A percentile compares a stretch with the other conserved stretches of the same genome.
Conservation (phyloP, 2,797 vertebrate species). For the Acrossocheilus fasciatus region DNA sequence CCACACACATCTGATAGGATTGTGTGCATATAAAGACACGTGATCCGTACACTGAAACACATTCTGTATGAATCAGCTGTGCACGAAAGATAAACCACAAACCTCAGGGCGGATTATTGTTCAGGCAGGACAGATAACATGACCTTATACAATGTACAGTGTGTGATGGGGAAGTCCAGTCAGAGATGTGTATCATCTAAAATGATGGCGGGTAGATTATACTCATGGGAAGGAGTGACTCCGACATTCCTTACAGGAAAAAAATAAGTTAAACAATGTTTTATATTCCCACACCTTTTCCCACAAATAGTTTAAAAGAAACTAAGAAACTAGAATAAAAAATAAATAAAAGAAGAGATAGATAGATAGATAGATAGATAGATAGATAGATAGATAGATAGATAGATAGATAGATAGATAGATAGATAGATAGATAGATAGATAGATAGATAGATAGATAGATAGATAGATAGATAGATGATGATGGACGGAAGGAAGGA, state of each 20-base stretch:
- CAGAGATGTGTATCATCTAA: background rate
- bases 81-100: constrained; percentile 28
- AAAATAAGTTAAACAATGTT: background rate
- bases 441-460: too few species aligned
- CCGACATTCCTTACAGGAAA: background rate
- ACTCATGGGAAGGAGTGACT: constrained; percentile 18
- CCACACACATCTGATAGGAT: constrained; percentile 37
- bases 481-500: too few species aligned
- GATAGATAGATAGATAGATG: too few species aligned
- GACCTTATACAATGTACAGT: constrained; percentile 16
- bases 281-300: background rate
- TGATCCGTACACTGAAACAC: constrained; percentile 3
- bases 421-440: too few species aligned
- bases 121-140: background rate
- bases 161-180: constrained; percentile 3
- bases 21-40: constrained; percentile 33
- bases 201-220: background rate
- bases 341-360: too few species aligned
- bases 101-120: constrained; percentile 6
- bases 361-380: too few species aligned
- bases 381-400: too few species aligned
- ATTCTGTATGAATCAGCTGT: constrained; percentile 22
- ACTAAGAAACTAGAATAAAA: too few species aligned
- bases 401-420: too few species aligned
- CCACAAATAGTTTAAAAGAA: too few species aligned